Conservation (phyloP, 1,140 invertebrate species). For the Drosophila melanica region DNA sequence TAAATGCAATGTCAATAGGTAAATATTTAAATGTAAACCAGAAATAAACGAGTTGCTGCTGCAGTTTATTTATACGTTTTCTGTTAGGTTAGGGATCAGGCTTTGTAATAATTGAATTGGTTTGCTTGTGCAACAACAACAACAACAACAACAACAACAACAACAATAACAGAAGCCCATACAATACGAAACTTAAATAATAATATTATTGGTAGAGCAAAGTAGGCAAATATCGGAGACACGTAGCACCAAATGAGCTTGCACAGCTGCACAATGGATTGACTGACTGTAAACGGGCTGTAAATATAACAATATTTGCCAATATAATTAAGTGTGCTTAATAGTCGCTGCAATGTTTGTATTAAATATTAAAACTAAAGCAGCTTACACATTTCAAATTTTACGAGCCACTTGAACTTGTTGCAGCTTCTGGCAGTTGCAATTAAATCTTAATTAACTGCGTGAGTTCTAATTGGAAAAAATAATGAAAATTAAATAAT, state of each 20-base stretch:
- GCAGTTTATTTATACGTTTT: conserved; percentile 38
- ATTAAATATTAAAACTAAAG: not conserved
- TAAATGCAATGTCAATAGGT: conserved; percentile 48
- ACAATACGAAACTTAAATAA: conserved; percentile 39
- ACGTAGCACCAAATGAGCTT: conserved; percentile 62
- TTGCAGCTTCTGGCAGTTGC: conserved; percentile 2
- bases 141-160: conserved; percentile 27
- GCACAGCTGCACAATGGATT: conserved; percentile 54
- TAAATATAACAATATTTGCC: conserved; percentile 14
- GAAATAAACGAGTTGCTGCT: conserved; percentile 13
- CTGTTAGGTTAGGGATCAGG: conserved; percentile 24
- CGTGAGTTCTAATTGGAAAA: not conserved
- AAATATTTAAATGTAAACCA: conserved; percentile 41
- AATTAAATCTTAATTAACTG: conserved; percentile 11
- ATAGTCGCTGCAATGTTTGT: conserved; percentile 9
- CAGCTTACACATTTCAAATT: not conserved
- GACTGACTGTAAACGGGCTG: conserved; percentile 3
- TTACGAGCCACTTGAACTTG: conserved; percentile 7
- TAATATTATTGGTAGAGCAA: conserved; percentile 16
- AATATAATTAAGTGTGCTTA: conserved; percentile 15
- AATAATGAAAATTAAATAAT: not conserved
- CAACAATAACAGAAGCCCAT: conserved; percentile 13
- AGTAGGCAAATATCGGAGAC: conserved; percentile 11
- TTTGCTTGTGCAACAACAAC: conserved; percentile 21
- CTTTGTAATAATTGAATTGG: conserved; percentile 53